phyloP scores from a whole-genome alignment of 2,113 vertebrate genomes.

The Hippocampus mohnikei region DNA sequence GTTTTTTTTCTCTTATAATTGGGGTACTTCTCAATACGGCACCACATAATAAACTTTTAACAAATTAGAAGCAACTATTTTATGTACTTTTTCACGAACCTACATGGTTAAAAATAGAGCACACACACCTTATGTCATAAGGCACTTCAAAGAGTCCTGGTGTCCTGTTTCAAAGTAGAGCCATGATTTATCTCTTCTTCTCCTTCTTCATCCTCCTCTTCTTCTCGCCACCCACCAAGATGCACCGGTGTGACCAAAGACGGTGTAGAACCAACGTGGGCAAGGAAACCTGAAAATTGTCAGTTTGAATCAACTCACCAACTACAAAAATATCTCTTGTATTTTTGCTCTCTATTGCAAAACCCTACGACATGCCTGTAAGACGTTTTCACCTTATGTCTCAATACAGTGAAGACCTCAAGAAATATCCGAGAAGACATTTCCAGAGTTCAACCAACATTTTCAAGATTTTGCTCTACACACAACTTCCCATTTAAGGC shows the following conservation, averaged over 20 bases:
- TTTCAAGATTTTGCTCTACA: too few species aligned
- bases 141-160: conserved; percentile 71
- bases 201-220: conserved; percentile 53
- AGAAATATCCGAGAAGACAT: too few species aligned
- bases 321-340: not conserved
- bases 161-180: conserved; percentile 55
- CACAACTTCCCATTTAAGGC: not conserved
- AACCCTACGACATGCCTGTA: not conserved
- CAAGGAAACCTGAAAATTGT: conserved; percentile 31
- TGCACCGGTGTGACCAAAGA: conserved; percentile 53
- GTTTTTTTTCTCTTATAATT: not conserved
- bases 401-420: not conserved
- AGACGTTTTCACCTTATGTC: not conserved
- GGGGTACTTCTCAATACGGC: not conserved
- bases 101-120: conserved; percentile 7
- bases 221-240: conserved; percentile 74
- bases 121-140: conserved; percentile 58
- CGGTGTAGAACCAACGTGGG: conserved; percentile 38
- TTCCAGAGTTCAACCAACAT: too few species aligned
- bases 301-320: not conserved
- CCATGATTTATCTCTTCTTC: conserved; percentile 67
- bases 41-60: not conserved
- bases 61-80: not conserved
- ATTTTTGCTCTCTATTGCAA: not conserved
- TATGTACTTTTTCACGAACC: not conserved